A percentile compares a stretch with the other conserved stretches of the same genome.
phyloP scores from a whole-genome alignment of 2,113 vertebrate genomes.

The Muntiacus reevesi region DNA sequence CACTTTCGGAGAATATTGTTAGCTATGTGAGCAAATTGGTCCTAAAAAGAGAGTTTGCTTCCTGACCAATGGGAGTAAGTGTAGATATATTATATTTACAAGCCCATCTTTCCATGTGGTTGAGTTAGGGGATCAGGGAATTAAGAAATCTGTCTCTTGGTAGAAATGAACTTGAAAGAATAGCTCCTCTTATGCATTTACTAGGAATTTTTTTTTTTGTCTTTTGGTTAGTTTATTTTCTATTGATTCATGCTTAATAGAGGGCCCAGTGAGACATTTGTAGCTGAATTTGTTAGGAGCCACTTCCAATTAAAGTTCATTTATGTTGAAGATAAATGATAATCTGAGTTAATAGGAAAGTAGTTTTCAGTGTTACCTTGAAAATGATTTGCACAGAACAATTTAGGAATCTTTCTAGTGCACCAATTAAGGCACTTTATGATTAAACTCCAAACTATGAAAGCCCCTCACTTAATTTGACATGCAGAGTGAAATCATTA shows the following conservation, averaged over 20 bases:
- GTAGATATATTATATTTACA: background rate
- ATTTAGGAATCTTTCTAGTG: background rate
- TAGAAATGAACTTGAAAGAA: slow-evolving; percentile 40
- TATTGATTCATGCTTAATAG: slow-evolving; percentile 66
- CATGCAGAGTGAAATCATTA: background rate
- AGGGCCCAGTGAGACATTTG: slow-evolving; percentile 54
- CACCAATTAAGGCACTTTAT: slow-evolving; percentile 15
- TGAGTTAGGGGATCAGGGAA: background rate
- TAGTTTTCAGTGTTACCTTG: slow-evolving; percentile 42
- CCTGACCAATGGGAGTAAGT: background rate
- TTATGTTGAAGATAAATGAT: slow-evolving; percentile 71
- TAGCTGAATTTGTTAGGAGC: slow-evolving; percentile 63
- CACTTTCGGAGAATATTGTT: background rate
- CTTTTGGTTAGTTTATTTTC: slow-evolving; percentile 43
- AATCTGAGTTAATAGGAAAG: slow-evolving; percentile 55
- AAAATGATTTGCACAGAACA: slow-evolving; percentile 48
- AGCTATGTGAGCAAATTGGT: background rate
- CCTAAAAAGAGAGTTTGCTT: background rate
- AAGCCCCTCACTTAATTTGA: background rate
- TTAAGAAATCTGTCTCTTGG: background rate
- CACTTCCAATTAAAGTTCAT: slow-evolving; percentile 63
- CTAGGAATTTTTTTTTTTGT: background rate
- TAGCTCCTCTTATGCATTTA: slow-evolving; percentile 10
- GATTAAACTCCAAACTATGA: slow-evolving; percentile 28
- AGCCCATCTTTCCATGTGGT: background rate